Conservation (phyloP, 1,140 invertebrate species). For the Sarcophaga bullata region DNA sequence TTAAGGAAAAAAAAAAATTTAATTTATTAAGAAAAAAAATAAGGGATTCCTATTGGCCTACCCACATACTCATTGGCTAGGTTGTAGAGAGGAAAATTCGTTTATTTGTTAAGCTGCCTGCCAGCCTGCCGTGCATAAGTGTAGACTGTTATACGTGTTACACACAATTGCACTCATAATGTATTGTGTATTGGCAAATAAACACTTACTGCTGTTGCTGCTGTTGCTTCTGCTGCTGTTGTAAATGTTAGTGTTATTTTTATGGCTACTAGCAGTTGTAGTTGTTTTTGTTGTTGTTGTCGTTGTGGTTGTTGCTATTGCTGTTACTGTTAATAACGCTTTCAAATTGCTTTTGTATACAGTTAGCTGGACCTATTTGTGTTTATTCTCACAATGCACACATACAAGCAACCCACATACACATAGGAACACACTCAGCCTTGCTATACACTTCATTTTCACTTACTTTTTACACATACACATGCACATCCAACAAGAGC, state of each 20-base stretch:
- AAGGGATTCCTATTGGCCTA: no score
- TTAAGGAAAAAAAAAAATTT: no score
- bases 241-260: background rate
- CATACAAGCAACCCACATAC: background rate
- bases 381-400: background rate
- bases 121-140: background rate
- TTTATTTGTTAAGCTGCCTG: background rate
- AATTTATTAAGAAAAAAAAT: no score
- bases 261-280: background rate
- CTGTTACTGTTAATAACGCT: background rate
- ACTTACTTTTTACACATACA: background rate
- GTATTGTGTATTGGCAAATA: conserved; percentile 29
- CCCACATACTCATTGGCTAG: no score
- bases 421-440: background rate
- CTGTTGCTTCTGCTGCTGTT: background rate
- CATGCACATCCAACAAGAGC: background rate
- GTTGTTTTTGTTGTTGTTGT: background rate
- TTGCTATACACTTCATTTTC: background rate
- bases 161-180: conserved; percentile 37
- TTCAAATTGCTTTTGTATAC: conserved; percentile 1
- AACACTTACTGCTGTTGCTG: conserved; percentile 11
- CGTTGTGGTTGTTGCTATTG: background rate
- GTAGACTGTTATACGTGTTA: conserved; percentile 25
- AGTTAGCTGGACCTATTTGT: background rate
- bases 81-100: no score